Percentiles rank a stretch among this genome's conserved stretches.
phyloP scores from a whole-genome alignment of 2,797 vertebrate genomes.

The Ctenopoma kingsleyae region DNA sequence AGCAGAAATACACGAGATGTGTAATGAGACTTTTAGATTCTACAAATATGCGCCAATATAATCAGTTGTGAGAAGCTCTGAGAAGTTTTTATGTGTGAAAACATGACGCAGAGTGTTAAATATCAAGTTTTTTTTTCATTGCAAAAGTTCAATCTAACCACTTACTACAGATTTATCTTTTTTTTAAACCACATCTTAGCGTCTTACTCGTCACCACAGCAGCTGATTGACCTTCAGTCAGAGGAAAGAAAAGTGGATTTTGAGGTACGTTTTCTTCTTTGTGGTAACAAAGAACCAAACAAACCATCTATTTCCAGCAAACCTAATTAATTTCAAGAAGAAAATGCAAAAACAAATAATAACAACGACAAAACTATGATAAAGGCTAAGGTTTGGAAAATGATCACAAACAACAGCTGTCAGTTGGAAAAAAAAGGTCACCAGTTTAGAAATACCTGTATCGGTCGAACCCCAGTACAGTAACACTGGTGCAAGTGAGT shows the following conservation, averaged over 20 bases:
- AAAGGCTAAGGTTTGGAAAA: neutral
- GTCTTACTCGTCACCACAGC: neutral
- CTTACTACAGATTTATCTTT: neutral
- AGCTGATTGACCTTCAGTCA: neutral
- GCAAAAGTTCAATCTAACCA: neutral
- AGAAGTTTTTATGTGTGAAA: neutral
- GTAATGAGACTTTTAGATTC: neutral
- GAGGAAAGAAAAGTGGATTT: neutral
- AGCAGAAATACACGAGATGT: no score
- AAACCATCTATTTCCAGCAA: neutral
- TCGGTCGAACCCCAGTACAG: constrained; percentile 35
- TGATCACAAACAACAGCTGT: neutral
- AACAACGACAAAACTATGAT: no score
- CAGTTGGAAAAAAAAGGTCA: neutral
- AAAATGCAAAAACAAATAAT: no score
- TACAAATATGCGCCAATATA: neutral
- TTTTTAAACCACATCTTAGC: neutral
- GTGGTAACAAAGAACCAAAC: neutral
- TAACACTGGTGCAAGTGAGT: constrained; percentile 4
- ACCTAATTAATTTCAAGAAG: neutral
- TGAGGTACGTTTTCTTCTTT: no score
- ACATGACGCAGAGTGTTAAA: neutral
- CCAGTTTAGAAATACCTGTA: neutral
- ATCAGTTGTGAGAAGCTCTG: neutral
- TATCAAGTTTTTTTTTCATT: neutral